Base-by-base conservation (phyloP, 2,797 vertebrate species). In the Menidia menidia region DNA sequence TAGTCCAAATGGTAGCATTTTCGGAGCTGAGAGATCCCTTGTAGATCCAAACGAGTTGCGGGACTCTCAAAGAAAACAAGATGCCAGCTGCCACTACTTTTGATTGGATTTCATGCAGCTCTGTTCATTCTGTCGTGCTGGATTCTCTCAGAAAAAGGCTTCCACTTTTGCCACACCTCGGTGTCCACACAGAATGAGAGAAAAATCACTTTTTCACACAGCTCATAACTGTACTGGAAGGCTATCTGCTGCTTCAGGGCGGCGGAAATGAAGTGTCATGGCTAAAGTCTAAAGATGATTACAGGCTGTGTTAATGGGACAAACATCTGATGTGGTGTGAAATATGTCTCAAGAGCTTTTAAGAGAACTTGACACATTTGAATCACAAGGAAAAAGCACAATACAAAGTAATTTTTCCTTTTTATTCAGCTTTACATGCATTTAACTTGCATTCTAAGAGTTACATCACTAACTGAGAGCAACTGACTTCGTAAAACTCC, bases 21-120 rank as follows among this genome's bases (percentile, higher is more conserved):
- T 50, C 31, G 48, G 61, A 65, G 50, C 6, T 44, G 30, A 51
- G 44, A 72, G 64, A 86, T 86, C 74, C 64, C 65, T 68, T 64
- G 69, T 47, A 78, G 74, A 82, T 76, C 81, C 58, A 18, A 66
- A 31, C 64, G 61, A 64, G 67, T 81, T 73, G 48, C 41, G 19
- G 60, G 71, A 80, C 73, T 81, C 80, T 79, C 57, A 65, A 51
- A 64, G 71, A 71, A 73, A 86, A 75, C 73, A 68, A 60, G 72
- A 64, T 44, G 75, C 79, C 85, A 82, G 81, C 80, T 87, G 81
- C 81, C 31, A 56, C 87, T 83, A 72, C 75, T 68, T 82, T 64
- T 80, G 83, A 89, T 89, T 87, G 87, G 89, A 87, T 88, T 88
- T 91, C 82, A 87, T 78, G 87, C 80, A 53, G 83, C 83, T 84